A percentile compares a stretch with the other conserved stretches of the same genome.
Conservation (phyloP, 2,113 vertebrate genomes). For the Petrocephalus zakoni region DNA sequence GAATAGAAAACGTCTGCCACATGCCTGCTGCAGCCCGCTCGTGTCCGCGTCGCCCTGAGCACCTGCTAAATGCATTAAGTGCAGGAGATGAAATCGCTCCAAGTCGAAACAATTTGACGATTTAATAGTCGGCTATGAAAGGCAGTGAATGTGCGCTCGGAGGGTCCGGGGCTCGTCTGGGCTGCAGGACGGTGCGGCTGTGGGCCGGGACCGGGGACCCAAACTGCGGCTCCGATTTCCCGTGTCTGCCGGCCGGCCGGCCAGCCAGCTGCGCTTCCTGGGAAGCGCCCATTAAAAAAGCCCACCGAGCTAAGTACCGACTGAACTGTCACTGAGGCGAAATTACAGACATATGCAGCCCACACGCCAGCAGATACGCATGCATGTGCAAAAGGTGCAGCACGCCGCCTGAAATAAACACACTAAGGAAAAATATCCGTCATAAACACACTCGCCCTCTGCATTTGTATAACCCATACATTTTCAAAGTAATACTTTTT, state of each 20-base stretch:
- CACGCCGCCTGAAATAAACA: neutral
- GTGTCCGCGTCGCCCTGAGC: conserved; percentile 19
- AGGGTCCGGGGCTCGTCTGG: conserved; percentile 25
- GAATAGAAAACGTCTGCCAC: neutral
- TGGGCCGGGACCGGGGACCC: neutral
- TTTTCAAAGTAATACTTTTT: neutral
- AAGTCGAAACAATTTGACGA: conserved; percentile 47
- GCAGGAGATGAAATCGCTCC: conserved; percentile 38
- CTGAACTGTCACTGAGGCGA: neutral
- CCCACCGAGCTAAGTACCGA: neutral
- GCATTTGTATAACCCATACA: neutral
- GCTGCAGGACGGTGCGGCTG: conserved; percentile 4
- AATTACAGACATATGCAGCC: neutral
- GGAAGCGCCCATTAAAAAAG: neutral
- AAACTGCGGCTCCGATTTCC: neutral
- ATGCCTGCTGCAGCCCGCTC: conserved; percentile 21
- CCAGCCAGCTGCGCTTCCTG: neutral
- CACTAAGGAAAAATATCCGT: neutral
- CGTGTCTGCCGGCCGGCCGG: neutral
- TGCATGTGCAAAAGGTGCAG: neutral
- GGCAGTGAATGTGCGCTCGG: conserved; percentile 33
- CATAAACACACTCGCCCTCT: neutral
- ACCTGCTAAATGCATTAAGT: conserved; percentile 44
- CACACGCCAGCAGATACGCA: neutral
- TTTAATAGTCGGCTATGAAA: conserved; percentile 51